Base-by-base conservation (phyloP, 2,888 invertebrate genomes). In the Steinernema hermaphroditum region DNA sequence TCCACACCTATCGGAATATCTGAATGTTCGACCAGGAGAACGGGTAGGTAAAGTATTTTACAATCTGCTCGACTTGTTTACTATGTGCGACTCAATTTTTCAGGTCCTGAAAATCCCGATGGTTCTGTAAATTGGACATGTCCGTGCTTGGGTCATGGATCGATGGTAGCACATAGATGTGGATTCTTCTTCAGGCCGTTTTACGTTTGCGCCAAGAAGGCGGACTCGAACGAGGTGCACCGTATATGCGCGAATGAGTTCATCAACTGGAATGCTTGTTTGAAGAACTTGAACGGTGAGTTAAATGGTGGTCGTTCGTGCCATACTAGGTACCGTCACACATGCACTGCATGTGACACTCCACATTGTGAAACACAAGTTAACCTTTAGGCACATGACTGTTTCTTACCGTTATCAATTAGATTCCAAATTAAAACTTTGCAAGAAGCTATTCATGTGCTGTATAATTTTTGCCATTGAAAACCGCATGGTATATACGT, bases 41-140 rank as follows among this genome's bases (percentile, higher is more conserved):
- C 34, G 62, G 62, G 32, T 62, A 62, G 62, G 62, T 62, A 32
- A 62, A 62, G 62, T 62, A 2, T 14, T 54, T 41, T 41, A 16
- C 46, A 16, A 46, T 19, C n/a, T 19, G 22, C n/a, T n/a, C n/a
- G n/a, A n/a, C n/a, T n/a, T n/a, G n/a, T n/a, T n/a, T n/a, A n/a
- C n/a, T n/a, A n/a, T n/a, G n/a, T n/a, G 37, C 37, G 46, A 46
- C 9, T 16, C 27, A 62, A 16, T n/a, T 16, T 32, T 62, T 32
- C 16, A 62, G 62, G 62, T 8, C 62, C 62, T 4, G 62, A 62
- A 32, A 62, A 62, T 34, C 32, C 62, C 1, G 62, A 62, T 27
- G 62, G 62, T 16, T 62, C 62, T 29, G 62, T 62, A 32, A 62
- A 62, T n/a, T 62, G 62, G 62, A 62, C 62, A 12, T 62, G 62